These are phyloP conservation scores for Sthenelais limicola DNA, from an alignment of 2,888 invertebrate genomes.

Conservation along the genomic window DNA sequence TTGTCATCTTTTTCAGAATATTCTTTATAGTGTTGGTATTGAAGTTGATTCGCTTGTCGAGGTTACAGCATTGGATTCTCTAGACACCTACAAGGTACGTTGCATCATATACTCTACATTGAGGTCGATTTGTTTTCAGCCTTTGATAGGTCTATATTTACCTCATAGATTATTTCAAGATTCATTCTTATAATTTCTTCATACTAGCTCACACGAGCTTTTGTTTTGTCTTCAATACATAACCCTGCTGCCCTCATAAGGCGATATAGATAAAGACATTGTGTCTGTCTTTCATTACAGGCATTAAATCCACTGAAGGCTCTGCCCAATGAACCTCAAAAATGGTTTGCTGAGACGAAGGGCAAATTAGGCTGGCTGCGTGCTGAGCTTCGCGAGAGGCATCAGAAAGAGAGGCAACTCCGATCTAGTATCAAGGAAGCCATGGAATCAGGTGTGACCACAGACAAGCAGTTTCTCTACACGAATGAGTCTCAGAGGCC, in stretches of 20 bases:
- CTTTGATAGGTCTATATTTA: not conserved
- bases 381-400: constrained; percentile 42
- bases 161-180: too few species aligned
- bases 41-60: constrained; percentile 48
- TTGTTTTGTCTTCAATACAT: not conserved
- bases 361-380: constrained; percentile 47
- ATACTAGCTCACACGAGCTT: too few species aligned
- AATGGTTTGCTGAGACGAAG: constrained; percentile 47
- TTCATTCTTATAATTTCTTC: too few species aligned
- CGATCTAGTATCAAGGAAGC: constrained; percentile 31
- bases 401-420: constrained; percentile 38
- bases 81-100: constrained; percentile 46
- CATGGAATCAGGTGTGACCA: constrained; percentile 34
- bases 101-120: not conserved
- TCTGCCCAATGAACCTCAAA: constrained; percentile 41
- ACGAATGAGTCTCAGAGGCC: too few species aligned
- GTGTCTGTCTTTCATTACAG: constrained; percentile 4
- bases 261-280: not conserved
- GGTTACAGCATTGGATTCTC: constrained; percentile 44
- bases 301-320: constrained; percentile 34
- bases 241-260: not conserved
- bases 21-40: constrained; percentile 43
- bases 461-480: constrained; percentile 21
- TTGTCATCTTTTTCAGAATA: constrained; percentile 39
- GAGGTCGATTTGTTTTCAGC: not conserved